phyloP scores from a whole-genome alignment of 2,888 invertebrate species.

The Melipona beecheii region DNA sequence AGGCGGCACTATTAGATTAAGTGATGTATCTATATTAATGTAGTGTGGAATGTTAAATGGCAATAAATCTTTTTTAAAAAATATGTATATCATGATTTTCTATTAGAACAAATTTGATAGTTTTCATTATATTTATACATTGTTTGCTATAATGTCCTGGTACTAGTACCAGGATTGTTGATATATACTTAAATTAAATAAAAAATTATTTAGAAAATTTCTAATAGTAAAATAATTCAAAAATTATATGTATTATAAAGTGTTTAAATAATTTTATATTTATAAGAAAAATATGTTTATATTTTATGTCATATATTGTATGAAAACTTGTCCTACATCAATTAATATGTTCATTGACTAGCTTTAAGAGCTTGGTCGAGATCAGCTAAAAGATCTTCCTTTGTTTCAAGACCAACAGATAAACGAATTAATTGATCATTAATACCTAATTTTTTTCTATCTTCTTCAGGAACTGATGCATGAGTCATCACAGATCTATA shows the following conservation, averaged over 20 bases:
- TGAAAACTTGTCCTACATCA: not conserved
- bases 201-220: not conserved
- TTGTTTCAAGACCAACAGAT: conserved; percentile 95
- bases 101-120: not conserved
- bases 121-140: not conserved
- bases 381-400: conserved; percentile 93
- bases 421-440: conserved; percentile 93
- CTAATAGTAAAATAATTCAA: not conserved
- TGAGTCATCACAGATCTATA: conserved; percentile 96
- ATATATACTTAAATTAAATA: not conserved
- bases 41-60: conserved; percentile 48
- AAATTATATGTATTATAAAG: not conserved
- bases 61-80: conserved; percentile 30
- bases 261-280: not conserved
- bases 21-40: not conserved
- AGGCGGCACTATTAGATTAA: conserved; percentile 2
- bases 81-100: conserved; percentile 6
- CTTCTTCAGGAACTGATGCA: conserved; percentile 92
- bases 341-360: conserved; percentile 58
- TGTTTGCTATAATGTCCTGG: not conserved
- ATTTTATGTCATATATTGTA: too few relatives aligned
- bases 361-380: conserved; percentile 91
- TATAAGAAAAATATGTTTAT: not conserved
- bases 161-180: not conserved
- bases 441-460: conserved; percentile 90